phyloP scores from a whole-genome alignment of 2,113 vertebrate genomes.

The Saccopteryx bilineata region DNA sequence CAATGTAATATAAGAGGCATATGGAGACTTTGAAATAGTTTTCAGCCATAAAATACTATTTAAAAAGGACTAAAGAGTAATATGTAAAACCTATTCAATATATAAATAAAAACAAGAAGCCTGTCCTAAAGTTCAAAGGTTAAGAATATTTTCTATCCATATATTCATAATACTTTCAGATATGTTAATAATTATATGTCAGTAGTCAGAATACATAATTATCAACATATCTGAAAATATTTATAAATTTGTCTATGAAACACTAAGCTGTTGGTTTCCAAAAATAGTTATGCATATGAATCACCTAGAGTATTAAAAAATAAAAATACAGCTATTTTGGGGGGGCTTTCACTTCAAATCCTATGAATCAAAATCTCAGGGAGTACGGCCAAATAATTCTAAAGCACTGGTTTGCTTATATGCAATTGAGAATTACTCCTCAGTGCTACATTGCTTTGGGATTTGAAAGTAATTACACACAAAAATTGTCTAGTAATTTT shows the following conservation, averaged over 20 bases:
- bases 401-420: neutral
- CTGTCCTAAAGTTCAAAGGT: neutral
- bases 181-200: neutral
- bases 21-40: neutral
- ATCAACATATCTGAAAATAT: neutral
- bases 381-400: neutral
- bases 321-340: neutral
- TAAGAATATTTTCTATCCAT: neutral
- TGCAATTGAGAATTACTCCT: neutral
- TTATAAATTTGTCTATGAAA: neutral
- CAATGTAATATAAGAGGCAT: neutral
- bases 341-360: neutral
- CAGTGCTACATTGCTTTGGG: neutral
- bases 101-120: conserved; percentile 21
- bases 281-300: neutral
- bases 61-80: neutral
- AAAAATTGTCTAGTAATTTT: neutral
- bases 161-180: conserved; percentile 13
- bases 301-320: neutral
- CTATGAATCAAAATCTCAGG: neutral
- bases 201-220: neutral
- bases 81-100: neutral
- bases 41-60: neutral
- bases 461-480: neutral
- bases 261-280: neutral